Percentiles rank a stretch among this genome's conserved stretches.
These are phyloP conservation scores for Boulengeromyrus knoepffleri DNA, from an alignment of 2,113 vertebrate genomes.

Conservation along the genomic window DNA sequence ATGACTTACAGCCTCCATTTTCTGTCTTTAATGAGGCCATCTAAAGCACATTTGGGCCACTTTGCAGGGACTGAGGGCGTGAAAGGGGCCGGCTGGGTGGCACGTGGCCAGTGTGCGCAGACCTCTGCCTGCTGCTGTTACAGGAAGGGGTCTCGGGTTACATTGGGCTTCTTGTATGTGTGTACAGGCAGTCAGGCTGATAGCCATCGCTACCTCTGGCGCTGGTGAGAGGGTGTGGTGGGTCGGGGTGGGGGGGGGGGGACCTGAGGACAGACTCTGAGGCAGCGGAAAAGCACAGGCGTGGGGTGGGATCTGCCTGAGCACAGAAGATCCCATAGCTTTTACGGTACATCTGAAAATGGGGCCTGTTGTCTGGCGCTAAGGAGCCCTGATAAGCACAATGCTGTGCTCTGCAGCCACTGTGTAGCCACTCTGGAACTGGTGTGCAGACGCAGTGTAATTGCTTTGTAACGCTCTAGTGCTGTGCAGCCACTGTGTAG, in stretches of 20 bases:
- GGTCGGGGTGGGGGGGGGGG: neutral
- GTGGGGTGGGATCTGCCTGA: neutral
- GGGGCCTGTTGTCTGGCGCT: neutral
- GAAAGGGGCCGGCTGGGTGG: neutral
- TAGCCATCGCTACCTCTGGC: neutral
- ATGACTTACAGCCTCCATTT: neutral
- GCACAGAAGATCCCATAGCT: neutral
- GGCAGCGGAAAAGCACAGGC: constrained; percentile 50
- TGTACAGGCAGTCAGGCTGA: neutral
- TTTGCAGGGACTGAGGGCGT: neutral
- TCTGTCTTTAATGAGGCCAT: neutral
- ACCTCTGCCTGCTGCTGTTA: neutral
- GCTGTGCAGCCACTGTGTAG: neutral
- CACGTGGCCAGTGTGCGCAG: neutral
- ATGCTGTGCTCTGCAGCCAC: neutral
- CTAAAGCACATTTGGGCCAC: neutral
- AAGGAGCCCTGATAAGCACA: neutral
- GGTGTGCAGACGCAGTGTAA: neutral
- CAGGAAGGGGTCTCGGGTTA: neutral
- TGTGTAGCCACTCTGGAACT: no score
- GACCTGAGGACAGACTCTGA: constrained; percentile 46
- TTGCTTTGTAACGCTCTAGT: neutral
- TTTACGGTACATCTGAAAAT: neutral
- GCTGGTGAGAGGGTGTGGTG: neutral
- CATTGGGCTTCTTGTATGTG: neutral